Evolutionary conservation across 2,113 vertebrate genomes (phyloP).

Genomic region (Benitochromis conjunctus): DNA sequence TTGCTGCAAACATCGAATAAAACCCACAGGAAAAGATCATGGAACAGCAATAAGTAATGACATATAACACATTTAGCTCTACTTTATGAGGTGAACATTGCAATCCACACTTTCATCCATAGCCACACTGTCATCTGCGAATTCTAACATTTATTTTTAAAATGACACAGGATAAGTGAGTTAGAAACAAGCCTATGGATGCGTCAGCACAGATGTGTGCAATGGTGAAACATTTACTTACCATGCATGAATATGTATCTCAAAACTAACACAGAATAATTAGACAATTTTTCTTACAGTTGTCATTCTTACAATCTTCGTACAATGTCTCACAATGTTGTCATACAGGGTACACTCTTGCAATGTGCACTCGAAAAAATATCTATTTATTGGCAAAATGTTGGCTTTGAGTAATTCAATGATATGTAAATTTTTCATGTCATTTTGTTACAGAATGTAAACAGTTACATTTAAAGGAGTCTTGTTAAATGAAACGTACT

Average conservation of each 20-base stretch:
- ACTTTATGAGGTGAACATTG: not conserved
- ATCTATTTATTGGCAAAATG: not conserved
- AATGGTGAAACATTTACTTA: slow-evolving; percentile 49
- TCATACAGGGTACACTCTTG: not conserved
- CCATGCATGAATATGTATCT: slow-evolving; percentile 30
- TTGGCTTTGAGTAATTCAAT: not conserved
- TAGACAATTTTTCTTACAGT: not conserved
- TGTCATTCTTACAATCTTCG: not conserved
- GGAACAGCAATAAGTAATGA: not conserved
- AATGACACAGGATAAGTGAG: not conserved
- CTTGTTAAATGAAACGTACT: not conserved
- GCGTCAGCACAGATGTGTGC: slow-evolving; percentile 19
- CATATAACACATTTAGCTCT: not conserved
- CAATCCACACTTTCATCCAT: slow-evolving; percentile 40
- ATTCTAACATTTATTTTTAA: not conserved
- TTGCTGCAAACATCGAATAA: slow-evolving; percentile 74
- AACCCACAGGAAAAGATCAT: not conserved
- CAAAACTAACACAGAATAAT: not conserved
- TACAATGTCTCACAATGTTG: not conserved
- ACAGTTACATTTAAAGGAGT: not conserved
- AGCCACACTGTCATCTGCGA: slow-evolving; percentile 1
- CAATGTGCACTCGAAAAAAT: not conserved
- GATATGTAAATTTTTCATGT: not conserved
- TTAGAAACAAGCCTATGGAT: slow-evolving; percentile 42
- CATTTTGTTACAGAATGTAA: not conserved